Evolutionary conservation across 2,113 vertebrate species (phyloP).

Genomic region (Microtus ochrogaster): DNA sequence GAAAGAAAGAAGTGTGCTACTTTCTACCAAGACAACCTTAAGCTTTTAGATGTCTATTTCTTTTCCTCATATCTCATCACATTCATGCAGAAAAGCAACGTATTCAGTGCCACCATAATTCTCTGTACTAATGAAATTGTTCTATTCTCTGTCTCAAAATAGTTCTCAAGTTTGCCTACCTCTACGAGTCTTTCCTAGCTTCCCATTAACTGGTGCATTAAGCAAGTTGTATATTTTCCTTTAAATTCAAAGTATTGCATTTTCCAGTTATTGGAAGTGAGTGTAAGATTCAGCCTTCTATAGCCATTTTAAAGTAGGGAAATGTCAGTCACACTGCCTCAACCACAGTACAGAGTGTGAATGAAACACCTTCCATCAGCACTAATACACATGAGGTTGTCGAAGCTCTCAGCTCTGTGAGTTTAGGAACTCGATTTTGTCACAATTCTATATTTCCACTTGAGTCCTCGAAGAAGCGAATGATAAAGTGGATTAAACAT

Average conservation of each 20-base stretch:
- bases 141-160: not conserved
- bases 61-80: not conserved
- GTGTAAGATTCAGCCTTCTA: not conserved
- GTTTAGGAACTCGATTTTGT: not conserved
- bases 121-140: not conserved
- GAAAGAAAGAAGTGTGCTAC: not conserved
- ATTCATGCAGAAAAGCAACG: not conserved
- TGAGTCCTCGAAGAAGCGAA: not conserved
- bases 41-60: not conserved
- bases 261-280: not conserved
- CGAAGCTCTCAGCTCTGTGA: not conserved
- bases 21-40: not conserved
- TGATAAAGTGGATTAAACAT: not conserved
- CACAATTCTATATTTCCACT: not conserved
- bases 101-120: not conserved
- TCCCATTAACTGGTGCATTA: conserved; percentile 4
- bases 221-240: not conserved
- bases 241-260: not conserved
- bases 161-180: not conserved
- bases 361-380: not conserved
- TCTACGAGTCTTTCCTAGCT: not conserved
- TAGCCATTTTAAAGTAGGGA: not conserved
- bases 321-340: not conserved
- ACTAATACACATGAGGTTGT: not conserved
- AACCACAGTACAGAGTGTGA: not conserved